phyloP scores from a whole-genome alignment of 2,888 invertebrate species.

The Galerucella calmariensis region DNA sequence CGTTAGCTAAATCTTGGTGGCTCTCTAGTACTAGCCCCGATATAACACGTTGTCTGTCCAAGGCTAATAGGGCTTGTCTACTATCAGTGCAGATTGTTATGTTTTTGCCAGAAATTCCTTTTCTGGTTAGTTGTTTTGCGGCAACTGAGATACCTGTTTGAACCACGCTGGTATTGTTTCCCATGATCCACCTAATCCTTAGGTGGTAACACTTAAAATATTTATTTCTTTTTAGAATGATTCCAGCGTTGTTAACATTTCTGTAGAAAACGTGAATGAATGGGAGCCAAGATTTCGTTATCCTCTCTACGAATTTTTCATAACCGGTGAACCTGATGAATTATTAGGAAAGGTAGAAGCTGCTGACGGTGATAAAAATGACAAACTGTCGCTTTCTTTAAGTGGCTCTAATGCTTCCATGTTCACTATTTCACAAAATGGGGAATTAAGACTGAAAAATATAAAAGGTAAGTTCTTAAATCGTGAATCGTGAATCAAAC shows the following conservation, averaged over 20 bases:
- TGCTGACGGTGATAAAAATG: constrained; percentile 87
- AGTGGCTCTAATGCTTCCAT: constrained; percentile 60
- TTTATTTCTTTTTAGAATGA: constrained; percentile 75
- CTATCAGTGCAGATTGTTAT: no score
- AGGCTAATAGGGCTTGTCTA: no score
- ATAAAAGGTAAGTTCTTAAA: constrained; percentile 39
- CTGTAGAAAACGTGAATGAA: constrained; percentile 88
- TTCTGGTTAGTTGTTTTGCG: no score
- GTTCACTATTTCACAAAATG: constrained; percentile 73
- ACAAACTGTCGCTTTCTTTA: constrained; percentile 78
- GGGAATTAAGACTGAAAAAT: constrained; percentile 74
- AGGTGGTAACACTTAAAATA: no score
- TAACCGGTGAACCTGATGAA: constrained; percentile 60
- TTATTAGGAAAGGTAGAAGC: constrained; percentile 79
- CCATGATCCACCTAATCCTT: no score
- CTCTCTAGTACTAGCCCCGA: no score
- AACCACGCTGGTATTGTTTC: no score
- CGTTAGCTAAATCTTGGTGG: no score
- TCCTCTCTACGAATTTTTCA: constrained; percentile 86
- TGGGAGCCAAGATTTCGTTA: constrained; percentile 93
- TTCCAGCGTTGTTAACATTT: constrained; percentile 82
- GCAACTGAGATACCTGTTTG: no score
- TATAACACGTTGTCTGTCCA: no score
- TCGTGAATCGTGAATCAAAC: not conserved
- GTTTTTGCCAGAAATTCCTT: no score